phyloP scores from a whole-genome alignment of 2,113 vertebrate species.

The Zosterops lateralis region DNA sequence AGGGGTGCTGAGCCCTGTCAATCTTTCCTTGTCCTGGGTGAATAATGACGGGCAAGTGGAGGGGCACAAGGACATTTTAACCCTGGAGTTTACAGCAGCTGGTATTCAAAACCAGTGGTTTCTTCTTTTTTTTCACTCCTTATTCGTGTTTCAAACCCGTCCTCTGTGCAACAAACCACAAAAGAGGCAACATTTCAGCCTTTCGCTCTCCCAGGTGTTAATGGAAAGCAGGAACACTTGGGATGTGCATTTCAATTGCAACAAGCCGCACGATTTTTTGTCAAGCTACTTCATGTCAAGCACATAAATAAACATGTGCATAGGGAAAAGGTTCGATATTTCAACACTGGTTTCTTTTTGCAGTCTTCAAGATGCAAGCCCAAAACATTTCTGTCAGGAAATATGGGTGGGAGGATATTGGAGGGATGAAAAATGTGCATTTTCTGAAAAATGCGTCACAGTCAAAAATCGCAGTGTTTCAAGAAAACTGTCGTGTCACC shows the following conservation, averaged over 20 bases:
- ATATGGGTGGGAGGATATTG: background rate
- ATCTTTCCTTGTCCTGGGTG: background rate
- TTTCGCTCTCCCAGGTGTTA: background rate
- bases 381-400: background rate
- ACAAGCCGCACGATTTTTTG: background rate
- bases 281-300: background rate
- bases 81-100: background rate
- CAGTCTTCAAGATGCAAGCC: background rate
- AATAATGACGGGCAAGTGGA: background rate
- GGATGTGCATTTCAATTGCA: background rate
- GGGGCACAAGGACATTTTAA: background rate
- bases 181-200: background rate
- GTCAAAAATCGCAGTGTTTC: background rate
- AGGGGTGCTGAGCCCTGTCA: background rate
- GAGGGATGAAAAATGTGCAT: background rate
- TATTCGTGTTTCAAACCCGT: background rate
- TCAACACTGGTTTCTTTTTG: background rate
- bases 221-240: background rate
- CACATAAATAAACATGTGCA: background rate
- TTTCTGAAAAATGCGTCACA: background rate
- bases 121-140: background rate
- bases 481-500: background rate
- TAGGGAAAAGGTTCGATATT: background rate
- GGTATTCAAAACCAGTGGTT: background rate
- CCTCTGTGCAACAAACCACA: background rate